phyloP scores from a whole-genome alignment of 2,888 invertebrate genomes.

The Oligia strigilis region DNA sequence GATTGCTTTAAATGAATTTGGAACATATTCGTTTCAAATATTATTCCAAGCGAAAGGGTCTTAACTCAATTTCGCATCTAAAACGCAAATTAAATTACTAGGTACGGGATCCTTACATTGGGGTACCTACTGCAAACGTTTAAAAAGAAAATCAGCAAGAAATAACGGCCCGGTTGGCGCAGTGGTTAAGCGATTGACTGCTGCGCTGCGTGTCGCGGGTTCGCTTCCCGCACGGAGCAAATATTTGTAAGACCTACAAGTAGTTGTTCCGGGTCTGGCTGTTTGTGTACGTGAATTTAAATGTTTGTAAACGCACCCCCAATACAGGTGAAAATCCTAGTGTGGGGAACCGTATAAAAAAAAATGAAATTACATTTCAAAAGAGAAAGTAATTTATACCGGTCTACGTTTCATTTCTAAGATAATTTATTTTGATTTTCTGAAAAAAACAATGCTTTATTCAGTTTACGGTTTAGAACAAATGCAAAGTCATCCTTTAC shows the following conservation, averaged over 20 bases:
- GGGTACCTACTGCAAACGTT: neutral
- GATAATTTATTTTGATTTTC: neutral
- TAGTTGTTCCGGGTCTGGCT: too few species aligned
- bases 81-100: slow-evolving; percentile 36
- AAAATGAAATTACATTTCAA: neutral
- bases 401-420: neutral
- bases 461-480: neutral
- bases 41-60: neutral
- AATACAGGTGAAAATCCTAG: too few species aligned
- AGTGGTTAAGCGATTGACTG: too few species aligned
- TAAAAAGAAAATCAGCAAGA: neutral
- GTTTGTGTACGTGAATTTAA: too few species aligned
- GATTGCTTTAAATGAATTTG: neutral
- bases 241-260: too few species aligned
- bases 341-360: too few species aligned
- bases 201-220: too few species aligned
- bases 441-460: neutral
- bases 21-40: slow-evolving; percentile 4
- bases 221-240: too few species aligned
- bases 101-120: neutral
- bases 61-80: neutral
- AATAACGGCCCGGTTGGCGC: neutral
- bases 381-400: slow-evolving; percentile 1
- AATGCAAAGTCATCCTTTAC: neutral
- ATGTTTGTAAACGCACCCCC: too few species aligned